These are phyloP conservation scores for Periophthalmus magnuspinnatus DNA, from an alignment of 2,797 vertebrate species.

Conservation along the genomic window DNA sequence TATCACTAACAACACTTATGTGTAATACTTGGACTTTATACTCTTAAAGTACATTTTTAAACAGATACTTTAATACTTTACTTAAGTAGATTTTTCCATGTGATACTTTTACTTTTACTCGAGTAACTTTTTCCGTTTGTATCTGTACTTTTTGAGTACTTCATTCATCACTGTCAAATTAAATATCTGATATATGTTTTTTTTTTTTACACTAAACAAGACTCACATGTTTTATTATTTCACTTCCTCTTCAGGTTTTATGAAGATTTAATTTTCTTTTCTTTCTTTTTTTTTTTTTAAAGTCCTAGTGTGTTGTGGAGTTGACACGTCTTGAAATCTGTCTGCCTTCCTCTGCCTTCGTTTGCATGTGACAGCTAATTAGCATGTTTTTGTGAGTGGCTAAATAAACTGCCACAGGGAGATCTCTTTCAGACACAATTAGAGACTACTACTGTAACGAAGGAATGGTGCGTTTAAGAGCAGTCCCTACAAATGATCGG, in stretches of 20 bases:
- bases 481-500: slow-evolving; percentile 12
- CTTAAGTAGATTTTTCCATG: too few relatives aligned
- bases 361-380: slow-evolving; percentile 47
- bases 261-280: not conserved
- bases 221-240: too few relatives aligned
- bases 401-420: slow-evolving; percentile 42
- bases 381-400: slow-evolving; percentile 29
- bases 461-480: slow-evolving; percentile 11
- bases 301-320: not conserved
- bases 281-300: not conserved
- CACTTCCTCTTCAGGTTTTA: not conserved
- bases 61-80: too few relatives aligned
- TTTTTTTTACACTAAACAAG: too few relatives aligned
- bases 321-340: not conserved
- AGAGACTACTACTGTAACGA: slow-evolving; percentile 26
- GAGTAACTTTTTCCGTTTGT: too few relatives aligned
- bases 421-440: slow-evolving; percentile 40
- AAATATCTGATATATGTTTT: too few relatives aligned
- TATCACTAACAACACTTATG: too few relatives aligned
- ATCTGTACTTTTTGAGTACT: too few relatives aligned
- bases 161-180: too few relatives aligned
- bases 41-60: too few relatives aligned
- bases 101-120: too few relatives aligned
- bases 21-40: too few relatives aligned
- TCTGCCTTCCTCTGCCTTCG: slow-evolving; percentile 25